Evolutionary conservation across 2,113 vertebrate genomes (phyloP).

Genomic region (Neodontobutis hainanensis): DNA sequence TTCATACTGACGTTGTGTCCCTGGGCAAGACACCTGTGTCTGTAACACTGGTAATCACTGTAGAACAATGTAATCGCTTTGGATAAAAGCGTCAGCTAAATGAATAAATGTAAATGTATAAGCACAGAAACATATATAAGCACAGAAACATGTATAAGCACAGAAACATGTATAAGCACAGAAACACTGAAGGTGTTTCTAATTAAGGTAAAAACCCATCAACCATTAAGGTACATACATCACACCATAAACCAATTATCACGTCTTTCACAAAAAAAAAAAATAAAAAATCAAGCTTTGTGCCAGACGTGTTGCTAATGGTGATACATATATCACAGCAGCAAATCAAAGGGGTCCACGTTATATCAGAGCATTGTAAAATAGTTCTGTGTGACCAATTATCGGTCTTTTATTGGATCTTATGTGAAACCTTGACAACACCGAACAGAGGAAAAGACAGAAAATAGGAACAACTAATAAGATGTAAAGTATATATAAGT

Average conservation of each 20-base stretch:
- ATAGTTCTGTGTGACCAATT: conserved; percentile 45
- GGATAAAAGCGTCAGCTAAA: too few species aligned
- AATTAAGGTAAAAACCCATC: conserved; percentile 34
- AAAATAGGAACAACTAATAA: conserved; percentile 11
- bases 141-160: too few species aligned
- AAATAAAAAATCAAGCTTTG: background rate
- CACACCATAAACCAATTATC: conserved; percentile 40
- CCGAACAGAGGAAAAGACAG: background rate
- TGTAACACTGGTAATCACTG: too few species aligned
- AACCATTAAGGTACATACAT: conserved; percentile 27
- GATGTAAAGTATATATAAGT: background rate
- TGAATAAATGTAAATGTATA: too few species aligned
- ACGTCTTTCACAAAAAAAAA: conserved; percentile 14
- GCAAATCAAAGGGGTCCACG: background rate
- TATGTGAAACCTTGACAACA: conserved; percentile 18
- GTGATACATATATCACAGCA: conserved; percentile 9
- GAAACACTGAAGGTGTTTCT: background rate
- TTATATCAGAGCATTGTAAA: conserved; percentile 30
- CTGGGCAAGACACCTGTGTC: too few species aligned
- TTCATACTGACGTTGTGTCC: too few species aligned
- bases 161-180: conserved; percentile 16
- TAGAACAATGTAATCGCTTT: too few species aligned
- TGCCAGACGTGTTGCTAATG: conserved; percentile 2
- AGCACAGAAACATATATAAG: too few species aligned
- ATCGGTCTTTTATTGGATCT: conserved; percentile 18